Evolutionary conservation across 2,888 invertebrate species (phyloP).

Genomic region (Lithophane semibrunnea): DNA sequence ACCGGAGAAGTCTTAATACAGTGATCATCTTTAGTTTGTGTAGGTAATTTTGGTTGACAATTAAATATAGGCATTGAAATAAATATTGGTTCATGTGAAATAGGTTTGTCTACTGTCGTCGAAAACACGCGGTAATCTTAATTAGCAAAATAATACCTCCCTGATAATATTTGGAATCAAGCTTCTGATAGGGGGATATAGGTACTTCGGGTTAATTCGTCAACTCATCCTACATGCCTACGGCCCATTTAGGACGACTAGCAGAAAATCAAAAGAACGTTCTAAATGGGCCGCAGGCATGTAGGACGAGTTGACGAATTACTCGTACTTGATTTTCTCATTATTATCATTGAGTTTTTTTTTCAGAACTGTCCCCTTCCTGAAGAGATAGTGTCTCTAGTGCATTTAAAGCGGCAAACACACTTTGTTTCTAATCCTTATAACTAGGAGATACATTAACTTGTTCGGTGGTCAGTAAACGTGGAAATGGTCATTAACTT

Average conservation of each 20-base stretch:
- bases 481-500: conserved; percentile 59
- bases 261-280: too few relatives aligned
- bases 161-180: neutral
- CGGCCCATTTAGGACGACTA: too few relatives aligned
- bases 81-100: neutral
- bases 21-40: neutral
- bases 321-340: neutral
- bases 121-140: neutral
- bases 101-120: neutral
- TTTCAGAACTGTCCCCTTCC: neutral
- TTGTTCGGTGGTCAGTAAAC: conserved; percentile 49
- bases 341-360: neutral
- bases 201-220: too few relatives aligned
- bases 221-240: too few relatives aligned
- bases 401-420: neutral
- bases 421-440: conserved; percentile 40
- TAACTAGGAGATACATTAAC: conserved; percentile 37
- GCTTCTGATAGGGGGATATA: too few relatives aligned
- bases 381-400: neutral
- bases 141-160: neutral
- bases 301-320: too few relatives aligned
- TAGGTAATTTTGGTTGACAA: neutral
- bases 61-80: neutral
- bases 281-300: too few relatives aligned
- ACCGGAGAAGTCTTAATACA: neutral